Conservation (phyloP, 2,888 invertebrate genomes). For the Unio pictorum region DNA sequence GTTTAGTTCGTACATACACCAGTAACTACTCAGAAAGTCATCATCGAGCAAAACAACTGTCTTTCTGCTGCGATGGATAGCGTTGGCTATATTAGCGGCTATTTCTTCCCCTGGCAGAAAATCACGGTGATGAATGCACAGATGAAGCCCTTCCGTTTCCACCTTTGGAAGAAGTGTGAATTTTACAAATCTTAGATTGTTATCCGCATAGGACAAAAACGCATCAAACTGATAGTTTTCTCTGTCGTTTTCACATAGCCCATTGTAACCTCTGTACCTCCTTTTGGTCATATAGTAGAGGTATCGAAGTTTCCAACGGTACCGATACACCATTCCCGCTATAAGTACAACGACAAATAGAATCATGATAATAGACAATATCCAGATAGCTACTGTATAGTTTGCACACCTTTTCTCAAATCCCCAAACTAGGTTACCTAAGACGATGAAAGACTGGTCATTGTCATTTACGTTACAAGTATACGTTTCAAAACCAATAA, state of each 20-base stretch:
- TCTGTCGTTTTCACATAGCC: too few species aligned
- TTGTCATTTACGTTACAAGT: too few species aligned
- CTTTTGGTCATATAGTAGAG: conserved; percentile 20
- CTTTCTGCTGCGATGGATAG: conserved; percentile 38
- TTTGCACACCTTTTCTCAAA: too few species aligned
- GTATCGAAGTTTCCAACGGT: conserved; percentile 35
- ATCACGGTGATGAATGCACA: conserved; percentile 41
- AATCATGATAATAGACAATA: too few species aligned
- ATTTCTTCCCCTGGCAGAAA: conserved; percentile 40
- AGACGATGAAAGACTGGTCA: too few species aligned
- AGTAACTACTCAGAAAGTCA: conserved; percentile 30
- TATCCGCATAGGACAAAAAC: conserved; percentile 32
- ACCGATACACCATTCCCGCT: conserved; percentile 19
- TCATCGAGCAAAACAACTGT: conserved; percentile 35
- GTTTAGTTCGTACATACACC: conserved; percentile 47
- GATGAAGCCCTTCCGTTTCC: conserved; percentile 17
- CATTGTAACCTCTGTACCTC: conserved; percentile 10
- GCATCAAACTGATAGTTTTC: conserved; percentile 27
- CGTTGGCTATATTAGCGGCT: conserved; percentile 37
- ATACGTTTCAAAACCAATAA: too few species aligned
- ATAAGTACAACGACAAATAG: conserved; percentile 11
- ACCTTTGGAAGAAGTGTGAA: conserved; percentile 11
- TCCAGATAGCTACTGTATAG: too few species aligned
- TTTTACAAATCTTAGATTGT: conserved; percentile 14
- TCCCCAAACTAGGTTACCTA: too few species aligned